phyloP scores from a whole-genome alignment of 2,888 invertebrate species.

The Scaptomyza polygonia region DNA sequence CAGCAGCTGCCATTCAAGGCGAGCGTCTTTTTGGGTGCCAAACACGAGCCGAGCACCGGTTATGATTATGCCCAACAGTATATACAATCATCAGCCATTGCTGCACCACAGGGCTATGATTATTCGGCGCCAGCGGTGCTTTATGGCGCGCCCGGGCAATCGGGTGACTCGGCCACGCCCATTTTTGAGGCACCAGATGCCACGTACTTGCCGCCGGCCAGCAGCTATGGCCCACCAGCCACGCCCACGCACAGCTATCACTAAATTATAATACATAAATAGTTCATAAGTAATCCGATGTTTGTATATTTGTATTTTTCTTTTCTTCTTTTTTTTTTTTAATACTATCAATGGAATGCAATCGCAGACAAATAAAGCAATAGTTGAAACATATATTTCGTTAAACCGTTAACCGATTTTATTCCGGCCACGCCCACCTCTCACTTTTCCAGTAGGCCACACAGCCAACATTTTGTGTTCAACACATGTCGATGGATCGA shows the following conservation, averaged over 20 bases:
- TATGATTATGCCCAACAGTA: constrained; percentile 57
- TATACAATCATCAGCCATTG: constrained; percentile 53
- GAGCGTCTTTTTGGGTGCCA: constrained; percentile 82
- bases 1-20: constrained; percentile 83
- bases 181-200: constrained; percentile 67
- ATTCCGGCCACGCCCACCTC: constrained; percentile 25
- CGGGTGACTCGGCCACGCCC: constrained; percentile 60
- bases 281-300: constrained; percentile 14
- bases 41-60: constrained; percentile 69
- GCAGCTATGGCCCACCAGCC: constrained; percentile 57
- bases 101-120: constrained; percentile 65
- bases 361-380: constrained; percentile 9
- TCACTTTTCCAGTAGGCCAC: constrained; percentile 8
- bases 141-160: constrained; percentile 62
- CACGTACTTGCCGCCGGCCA: constrained; percentile 62
- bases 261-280: constrained; percentile 40
- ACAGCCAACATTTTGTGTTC: neutral
- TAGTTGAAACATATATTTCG: neutral
- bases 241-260: constrained; percentile 59
- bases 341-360: too few species aligned
- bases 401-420: neutral
- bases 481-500: neutral
- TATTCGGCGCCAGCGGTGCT: constrained; percentile 59
- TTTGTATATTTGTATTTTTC: neutral
- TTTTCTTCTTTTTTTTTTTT: too few species aligned